Percentiles rank a stretch among this genome's conserved stretches.
phyloP scores from a whole-genome alignment of 2,113 vertebrate genomes.

The Podocnemis expansa region DNA sequence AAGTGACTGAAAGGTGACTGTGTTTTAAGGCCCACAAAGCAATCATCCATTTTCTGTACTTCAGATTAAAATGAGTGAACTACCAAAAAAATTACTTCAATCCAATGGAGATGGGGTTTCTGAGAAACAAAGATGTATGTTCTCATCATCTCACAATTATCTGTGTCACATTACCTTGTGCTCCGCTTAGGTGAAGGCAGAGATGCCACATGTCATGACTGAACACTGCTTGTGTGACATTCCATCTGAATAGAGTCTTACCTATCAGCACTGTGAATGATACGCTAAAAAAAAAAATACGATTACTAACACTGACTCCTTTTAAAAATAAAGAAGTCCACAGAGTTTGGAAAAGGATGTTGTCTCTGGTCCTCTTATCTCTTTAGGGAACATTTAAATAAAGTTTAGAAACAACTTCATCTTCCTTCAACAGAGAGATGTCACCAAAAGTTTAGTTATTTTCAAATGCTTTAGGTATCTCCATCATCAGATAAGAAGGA shows the following conservation, averaged over 20 bases:
- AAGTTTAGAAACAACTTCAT: background rate
- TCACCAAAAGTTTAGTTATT: background rate
- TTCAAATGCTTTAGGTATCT: background rate
- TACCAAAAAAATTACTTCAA: constrained; percentile 13
- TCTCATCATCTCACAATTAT: constrained; percentile 13
- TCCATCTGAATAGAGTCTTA: background rate
- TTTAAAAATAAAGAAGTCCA: background rate
- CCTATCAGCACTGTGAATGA: background rate
- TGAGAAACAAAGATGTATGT: background rate
- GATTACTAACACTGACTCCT: background rate
- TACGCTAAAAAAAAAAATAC: background rate
- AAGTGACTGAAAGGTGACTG: background rate
- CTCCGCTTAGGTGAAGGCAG: constrained; percentile 1
- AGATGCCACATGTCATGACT: background rate
- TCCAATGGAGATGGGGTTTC: background rate
- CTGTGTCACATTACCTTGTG: background rate
- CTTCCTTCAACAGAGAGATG: background rate
- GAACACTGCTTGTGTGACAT: background rate
- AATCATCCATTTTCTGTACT: background rate
- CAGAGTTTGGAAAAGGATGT: background rate
- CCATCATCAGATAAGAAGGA: background rate
- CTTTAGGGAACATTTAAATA: background rate
- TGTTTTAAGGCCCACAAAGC: constrained; percentile 6
- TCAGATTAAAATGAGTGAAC: constrained; percentile 17
- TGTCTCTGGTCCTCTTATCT: background rate